Evolutionary conservation across 2,113 vertebrate species (phyloP).

Genomic region (Aplodontia rufa): DNA sequence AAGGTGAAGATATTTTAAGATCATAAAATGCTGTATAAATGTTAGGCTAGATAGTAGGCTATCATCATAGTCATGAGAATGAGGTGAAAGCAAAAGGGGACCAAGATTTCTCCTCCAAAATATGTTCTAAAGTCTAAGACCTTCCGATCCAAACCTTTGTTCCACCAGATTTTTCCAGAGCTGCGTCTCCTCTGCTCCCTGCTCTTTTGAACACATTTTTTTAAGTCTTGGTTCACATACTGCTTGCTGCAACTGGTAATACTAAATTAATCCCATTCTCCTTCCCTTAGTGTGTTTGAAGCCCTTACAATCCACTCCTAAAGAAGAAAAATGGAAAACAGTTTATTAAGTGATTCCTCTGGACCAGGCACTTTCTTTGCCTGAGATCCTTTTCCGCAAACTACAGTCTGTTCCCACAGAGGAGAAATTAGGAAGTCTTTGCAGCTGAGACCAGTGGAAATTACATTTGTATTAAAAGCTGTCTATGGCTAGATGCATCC

Average conservation of each 20-base stretch:
- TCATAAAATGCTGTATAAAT: background rate
- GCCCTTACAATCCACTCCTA: constrained; percentile 44
- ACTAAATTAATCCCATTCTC: background rate
- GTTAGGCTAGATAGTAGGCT: background rate
- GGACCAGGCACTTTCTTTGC: constrained; percentile 8
- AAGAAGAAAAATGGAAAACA: constrained; percentile 46
- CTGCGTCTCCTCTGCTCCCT: background rate
- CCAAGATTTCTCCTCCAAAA: background rate
- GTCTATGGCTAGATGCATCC: constrained; percentile 39
- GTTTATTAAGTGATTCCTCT: constrained; percentile 19
- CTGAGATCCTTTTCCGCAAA: constrained; percentile 50
- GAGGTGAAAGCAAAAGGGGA: background rate
- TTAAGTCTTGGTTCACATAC: background rate
- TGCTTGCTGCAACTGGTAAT: background rate
- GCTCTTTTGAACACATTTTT: background rate
- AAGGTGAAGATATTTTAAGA: background rate
- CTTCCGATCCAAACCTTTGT: background rate
- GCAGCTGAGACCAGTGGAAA: constrained; percentile 36
- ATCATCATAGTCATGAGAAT: background rate
- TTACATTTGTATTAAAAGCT: constrained; percentile 69
- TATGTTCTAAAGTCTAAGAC: background rate
- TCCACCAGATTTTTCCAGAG: background rate
- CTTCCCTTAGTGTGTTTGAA: background rate
- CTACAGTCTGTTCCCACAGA: constrained; percentile 40
- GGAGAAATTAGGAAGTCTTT: constrained; percentile 46